Percentiles rank a stretch among this genome's conserved stretches.
These are phyloP conservation scores for Eurypyga helias DNA, from an alignment of 2,113 vertebrate species.

Conservation along the genomic window DNA sequence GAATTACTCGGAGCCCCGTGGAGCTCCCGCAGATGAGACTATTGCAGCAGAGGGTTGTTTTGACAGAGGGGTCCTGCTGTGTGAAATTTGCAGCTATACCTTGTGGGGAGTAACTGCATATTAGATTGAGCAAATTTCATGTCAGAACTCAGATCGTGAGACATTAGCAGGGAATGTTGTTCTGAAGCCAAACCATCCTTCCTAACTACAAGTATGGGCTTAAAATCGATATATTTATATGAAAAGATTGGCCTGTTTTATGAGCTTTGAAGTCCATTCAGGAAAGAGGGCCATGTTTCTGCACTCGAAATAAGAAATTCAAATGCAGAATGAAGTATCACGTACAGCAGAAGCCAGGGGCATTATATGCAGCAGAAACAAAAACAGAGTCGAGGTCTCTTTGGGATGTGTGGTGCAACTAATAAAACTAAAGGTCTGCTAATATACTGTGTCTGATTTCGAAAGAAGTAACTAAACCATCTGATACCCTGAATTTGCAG, in stretches of 20 bases:
- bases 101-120: neutral
- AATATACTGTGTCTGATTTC: neutral
- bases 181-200: neutral
- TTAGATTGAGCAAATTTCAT: neutral
- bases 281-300: neutral
- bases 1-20: neutral
- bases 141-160: neutral
- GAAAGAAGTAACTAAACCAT: neutral
- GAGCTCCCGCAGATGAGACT: conserved; percentile 1
- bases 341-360: neutral
- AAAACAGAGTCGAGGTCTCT: conserved; percentile 1
- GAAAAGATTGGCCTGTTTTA: neutral
- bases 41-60: neutral
- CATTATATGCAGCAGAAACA: neutral
- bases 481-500: neutral
- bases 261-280: neutral
- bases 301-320: neutral
- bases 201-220: neutral
- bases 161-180: neutral
- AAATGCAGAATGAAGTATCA: neutral
- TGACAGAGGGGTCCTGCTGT: conserved; percentile 19
- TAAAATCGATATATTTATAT: neutral
- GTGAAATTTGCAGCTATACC: neutral
- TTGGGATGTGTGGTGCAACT: neutral
- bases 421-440: neutral